phyloP scores from a whole-genome alignment of 2,888 invertebrate genomes.

The Scaptomyza tumidula region DNA sequence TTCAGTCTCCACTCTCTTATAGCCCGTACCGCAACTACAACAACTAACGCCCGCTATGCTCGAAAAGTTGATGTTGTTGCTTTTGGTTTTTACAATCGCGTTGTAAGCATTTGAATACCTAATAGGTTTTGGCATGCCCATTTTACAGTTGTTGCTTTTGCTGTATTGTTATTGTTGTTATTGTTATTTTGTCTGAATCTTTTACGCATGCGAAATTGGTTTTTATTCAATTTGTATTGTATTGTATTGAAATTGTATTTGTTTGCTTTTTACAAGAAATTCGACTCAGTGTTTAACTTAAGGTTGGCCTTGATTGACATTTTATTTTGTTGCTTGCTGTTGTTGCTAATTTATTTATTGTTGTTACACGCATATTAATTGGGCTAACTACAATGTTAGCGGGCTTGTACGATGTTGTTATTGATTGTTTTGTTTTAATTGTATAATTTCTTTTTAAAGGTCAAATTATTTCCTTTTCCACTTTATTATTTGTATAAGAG shows the following conservation, averaged over 20 bases:
- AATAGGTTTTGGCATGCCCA: slow-evolving; percentile 44
- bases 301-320: slow-evolving; percentile 31
- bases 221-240: slow-evolving; percentile 64
- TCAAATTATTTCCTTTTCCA: too few species aligned
- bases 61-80: slow-evolving; percentile 21
- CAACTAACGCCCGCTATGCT: slow-evolving; percentile 32
- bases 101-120: slow-evolving; percentile 76
- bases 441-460: too few species aligned
- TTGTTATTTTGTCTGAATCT: slow-evolving; percentile 4
- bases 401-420: slow-evolving; percentile 5
- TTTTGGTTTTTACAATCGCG: slow-evolving; percentile 16
- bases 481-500: too few species aligned
- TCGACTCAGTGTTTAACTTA: slow-evolving; percentile 8
- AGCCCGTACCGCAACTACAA: not conserved
- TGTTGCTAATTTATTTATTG: slow-evolving; percentile 22
- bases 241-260: slow-evolving; percentile 50
- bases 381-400: slow-evolving; percentile 26
- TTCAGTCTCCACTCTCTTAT: not conserved
- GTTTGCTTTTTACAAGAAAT: slow-evolving; percentile 40
- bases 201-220: slow-evolving; percentile 65
- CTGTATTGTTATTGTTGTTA: not conserved
- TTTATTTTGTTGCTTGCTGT: slow-evolving; percentile 23
- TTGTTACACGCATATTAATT: slow-evolving; percentile 52
- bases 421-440: slow-evolving; percentile 8
- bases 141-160: slow-evolving; percentile 35